These are phyloP conservation scores for Prunella fulvescens DNA, from an alignment of 2,113 vertebrate genomes.

Conservation along the genomic window DNA sequence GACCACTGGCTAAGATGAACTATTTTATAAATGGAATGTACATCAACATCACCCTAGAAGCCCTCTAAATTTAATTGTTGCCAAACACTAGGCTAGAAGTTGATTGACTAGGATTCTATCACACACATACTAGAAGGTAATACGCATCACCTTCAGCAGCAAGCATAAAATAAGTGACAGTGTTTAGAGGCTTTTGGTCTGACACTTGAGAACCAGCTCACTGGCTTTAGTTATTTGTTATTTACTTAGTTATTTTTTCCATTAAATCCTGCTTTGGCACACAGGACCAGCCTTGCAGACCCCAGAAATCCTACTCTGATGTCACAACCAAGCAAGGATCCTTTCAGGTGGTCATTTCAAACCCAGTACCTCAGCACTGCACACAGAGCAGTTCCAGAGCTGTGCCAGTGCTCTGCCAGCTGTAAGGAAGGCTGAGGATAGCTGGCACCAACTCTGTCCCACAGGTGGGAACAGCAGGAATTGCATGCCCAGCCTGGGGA, in stretches of 20 bases:
- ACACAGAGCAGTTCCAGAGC: background rate
- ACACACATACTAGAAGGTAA: background rate
- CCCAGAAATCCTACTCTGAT: background rate
- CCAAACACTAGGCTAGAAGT: background rate
- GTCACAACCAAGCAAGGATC: background rate
- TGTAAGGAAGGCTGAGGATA: background rate
- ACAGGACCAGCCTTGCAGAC: background rate
- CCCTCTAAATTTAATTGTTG: background rate
- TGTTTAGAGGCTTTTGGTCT: background rate
- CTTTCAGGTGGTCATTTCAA: background rate
- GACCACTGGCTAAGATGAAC: background rate
- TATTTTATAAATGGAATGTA: background rate
- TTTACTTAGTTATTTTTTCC: background rate
- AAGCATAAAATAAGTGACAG: background rate
- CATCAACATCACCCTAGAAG: background rate
- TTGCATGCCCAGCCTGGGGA: fast-evolving
- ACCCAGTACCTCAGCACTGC: background rate
- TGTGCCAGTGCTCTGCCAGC: background rate
- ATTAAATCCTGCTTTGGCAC: background rate
- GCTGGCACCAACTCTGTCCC: background rate
- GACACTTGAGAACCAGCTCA: background rate
- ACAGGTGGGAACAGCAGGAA: background rate
- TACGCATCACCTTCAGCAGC: background rate
- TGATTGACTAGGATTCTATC: background rate
- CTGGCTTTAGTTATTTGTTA: too few relatives aligned